Evolutionary conservation across 2,888 invertebrate species (phyloP).

Genomic region (Lepetodrilus schrolli): DNA sequence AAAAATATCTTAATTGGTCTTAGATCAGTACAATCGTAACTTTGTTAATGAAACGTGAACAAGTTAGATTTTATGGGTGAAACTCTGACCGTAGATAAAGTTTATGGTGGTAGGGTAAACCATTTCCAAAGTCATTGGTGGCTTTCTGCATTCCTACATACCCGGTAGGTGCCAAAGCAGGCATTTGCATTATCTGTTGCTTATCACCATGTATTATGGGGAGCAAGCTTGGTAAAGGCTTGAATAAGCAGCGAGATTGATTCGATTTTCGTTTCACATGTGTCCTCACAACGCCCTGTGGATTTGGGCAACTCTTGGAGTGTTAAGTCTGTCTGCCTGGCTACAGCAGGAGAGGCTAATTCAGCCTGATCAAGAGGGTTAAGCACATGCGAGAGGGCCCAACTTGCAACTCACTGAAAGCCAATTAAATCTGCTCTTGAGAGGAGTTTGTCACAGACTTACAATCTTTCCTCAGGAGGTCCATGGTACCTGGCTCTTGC

Average conservation of each 20-base stretch:
- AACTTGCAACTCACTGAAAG: conserved; percentile 21
- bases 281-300: conserved; percentile 30
- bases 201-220: conserved; percentile 19
- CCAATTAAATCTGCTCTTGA: conserved; percentile 14
- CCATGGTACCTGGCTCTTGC: neutral
- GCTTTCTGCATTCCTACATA: too few relatives aligned
- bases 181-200: conserved; percentile 5
- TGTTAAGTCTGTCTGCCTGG: conserved; percentile 17
- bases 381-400: conserved; percentile 12
- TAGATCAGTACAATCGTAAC: too few relatives aligned
- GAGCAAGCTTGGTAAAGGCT: conserved; percentile 22
- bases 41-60: conserved; percentile 14
- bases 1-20: too few relatives aligned
- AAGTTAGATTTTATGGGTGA: conserved; percentile 2
- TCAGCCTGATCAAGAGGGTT: conserved; percentile 18
- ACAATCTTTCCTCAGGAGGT: conserved; percentile 24
- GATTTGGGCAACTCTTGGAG: conserved; percentile 19
- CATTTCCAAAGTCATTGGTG: too few relatives aligned
- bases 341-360: conserved; percentile 12
- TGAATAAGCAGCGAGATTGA: conserved; percentile 33
- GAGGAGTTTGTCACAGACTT: conserved; percentile 21
- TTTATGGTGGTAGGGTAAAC: too few relatives aligned
- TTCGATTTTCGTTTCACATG: conserved; percentile 35
- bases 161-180: conserved; percentile 8
- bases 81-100: neutral